These are phyloP conservation scores for Caenorhabditis becei DNA, from an alignment of 2,888 invertebrate genomes.

Conservation along the genomic window DNA sequence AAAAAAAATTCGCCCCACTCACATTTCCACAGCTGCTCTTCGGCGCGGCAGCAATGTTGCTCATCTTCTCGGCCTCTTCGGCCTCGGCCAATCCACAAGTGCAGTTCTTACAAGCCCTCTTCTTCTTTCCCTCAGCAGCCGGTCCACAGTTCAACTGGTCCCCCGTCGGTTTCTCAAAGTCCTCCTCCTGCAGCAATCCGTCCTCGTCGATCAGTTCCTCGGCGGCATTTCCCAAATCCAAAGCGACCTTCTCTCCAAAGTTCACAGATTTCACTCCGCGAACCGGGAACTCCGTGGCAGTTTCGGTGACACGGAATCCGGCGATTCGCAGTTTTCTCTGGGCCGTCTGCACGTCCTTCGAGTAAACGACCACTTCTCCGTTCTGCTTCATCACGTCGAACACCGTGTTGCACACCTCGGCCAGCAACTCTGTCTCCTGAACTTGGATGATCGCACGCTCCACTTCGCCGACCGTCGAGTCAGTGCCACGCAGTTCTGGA, in stretches of 20 bases:
- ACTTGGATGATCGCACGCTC: conserved; percentile 46
- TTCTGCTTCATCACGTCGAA: conserved; percentile 51
- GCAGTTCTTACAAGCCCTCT: conserved; percentile 87
- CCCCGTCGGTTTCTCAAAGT: conserved; percentile 91
- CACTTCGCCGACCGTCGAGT: conserved; percentile 16
- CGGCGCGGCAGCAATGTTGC: conserved; percentile 62
- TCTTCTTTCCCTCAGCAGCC: conserved; percentile 62
- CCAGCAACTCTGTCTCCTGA: conserved; percentile 31
- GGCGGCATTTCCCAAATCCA: conserved; percentile 51
- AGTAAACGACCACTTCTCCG: conserved; percentile 47
- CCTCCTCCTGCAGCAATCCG: conserved; percentile 91
- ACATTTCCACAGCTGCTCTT: conserved; percentile 97
- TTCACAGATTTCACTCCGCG: conserved; percentile 44
- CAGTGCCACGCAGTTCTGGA: conserved; percentile 31
- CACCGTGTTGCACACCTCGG: conserved; percentile 42
- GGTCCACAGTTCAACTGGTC: conserved; percentile 83
- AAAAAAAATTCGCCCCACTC: no score
- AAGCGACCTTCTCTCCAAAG: conserved; percentile 40
- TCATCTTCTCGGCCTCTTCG: conserved; percentile 86
- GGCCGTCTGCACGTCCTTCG: conserved; percentile 21
- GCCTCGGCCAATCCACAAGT: conserved; percentile 97
- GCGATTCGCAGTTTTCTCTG: conserved; percentile 64
- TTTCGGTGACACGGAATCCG: conserved; percentile 52
- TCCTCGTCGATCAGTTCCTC: conserved; percentile 89
- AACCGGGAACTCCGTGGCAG: conserved; percentile 33